Base-by-base conservation (phyloP, 2,797 vertebrate species). In the Okamejei kenojei region DNA sequence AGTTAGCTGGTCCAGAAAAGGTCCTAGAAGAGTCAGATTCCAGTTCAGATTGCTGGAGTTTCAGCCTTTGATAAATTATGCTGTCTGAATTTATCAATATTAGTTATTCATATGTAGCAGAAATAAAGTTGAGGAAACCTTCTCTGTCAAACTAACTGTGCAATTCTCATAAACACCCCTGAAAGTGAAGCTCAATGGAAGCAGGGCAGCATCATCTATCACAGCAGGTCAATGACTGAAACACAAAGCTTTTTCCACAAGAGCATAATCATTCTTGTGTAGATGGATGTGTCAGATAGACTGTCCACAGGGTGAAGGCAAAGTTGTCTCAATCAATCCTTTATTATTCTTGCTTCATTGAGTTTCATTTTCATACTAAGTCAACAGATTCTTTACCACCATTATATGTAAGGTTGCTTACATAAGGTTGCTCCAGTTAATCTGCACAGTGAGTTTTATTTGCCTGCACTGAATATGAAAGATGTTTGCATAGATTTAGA, bases 281-380 rank as follows among this genome's bases (percentile, higher is more conserved):
- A 92, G 90, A 92, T 92, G 38, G 23, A 92, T 92, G 90, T 58
- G 90, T n/a, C 90, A 54, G 15, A n/a, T 74, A 11, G 90, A 92
- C 21, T 91, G 65, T 68, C 90, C 90, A 38, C 6, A 17, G 90
- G 68, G 54, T 11, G 26, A 38, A n/a, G 45, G 90, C 0, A 76
- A 58, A 23, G 8, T n/a, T 74, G 90, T 74, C 7, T 13, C 68
- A 74, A 74, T 92, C 71, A 76, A 92, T n/a, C 38, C 38, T 54
- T 54, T 92, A 74, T 76, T 92, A 74, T 32, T 17, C 7, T 74
- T 92, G 7, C 19, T 26, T 91, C 68, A 91, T 11, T 74, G 32
- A 29, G 5, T 91, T 91, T 73, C 90, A 91, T 29, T 68, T 45
- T 91, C 6, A 74, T 35, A 45, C 35, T 7, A 35, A 91, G 29